These are phyloP conservation scores for Eupithecia centaureata DNA, from an alignment of 2,888 invertebrate species.

Conservation along the genomic window DNA sequence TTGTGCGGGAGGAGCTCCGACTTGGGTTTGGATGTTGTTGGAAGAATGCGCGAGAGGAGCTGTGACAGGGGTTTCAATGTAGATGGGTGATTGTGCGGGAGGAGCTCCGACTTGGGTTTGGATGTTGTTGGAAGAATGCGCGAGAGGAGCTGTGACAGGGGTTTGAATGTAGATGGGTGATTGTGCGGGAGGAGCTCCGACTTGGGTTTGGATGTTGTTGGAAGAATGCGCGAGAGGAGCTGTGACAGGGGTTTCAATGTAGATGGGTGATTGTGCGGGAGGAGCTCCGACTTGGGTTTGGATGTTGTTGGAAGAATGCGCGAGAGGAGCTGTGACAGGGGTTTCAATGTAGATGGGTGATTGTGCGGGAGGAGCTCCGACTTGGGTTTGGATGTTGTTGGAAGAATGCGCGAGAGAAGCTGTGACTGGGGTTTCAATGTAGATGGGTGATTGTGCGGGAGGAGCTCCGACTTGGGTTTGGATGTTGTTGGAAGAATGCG, in stretches of 20 bases:
- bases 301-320: constrained; percentile 17
- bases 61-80: constrained; percentile 23
- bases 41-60: constrained; percentile 19
- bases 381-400: constrained; percentile 20
- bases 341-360: constrained; percentile 21
- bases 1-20: constrained; percentile 20
- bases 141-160: constrained; percentile 22
- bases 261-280: constrained; percentile 20
- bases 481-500: constrained; percentile 17
- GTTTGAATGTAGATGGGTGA: constrained; percentile 21
- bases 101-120: constrained; percentile 20
- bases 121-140: constrained; percentile 17
- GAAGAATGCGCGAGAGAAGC: constrained; percentile 19
- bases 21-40: constrained; percentile 20
- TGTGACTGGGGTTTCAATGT: constrained; percentile 23
- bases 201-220: constrained; percentile 20
- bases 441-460: constrained; percentile 20
- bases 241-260: constrained; percentile 23
- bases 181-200: constrained; percentile 20
- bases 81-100: constrained; percentile 20
- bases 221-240: constrained; percentile 19
- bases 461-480: constrained; percentile 20
- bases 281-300: constrained; percentile 20
- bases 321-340: constrained; percentile 22
- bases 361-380: constrained; percentile 20